Base-by-base conservation (phyloP, 2,797 vertebrate genomes). In the Lacerta agilis region DNA sequence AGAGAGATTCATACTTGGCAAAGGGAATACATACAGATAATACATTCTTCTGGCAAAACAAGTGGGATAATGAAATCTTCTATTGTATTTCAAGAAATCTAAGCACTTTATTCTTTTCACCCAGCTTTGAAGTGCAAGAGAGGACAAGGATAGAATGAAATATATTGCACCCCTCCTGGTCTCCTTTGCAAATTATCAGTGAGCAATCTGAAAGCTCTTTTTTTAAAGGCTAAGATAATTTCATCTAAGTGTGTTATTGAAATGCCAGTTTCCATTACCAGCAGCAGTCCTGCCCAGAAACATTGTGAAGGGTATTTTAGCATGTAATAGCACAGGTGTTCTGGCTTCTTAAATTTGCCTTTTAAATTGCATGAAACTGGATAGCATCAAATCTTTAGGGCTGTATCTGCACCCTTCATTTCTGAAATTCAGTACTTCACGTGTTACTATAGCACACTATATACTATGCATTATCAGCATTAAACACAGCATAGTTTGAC, bases 131-230 rank as follows among this genome's bases (percentile, higher is more conserved):
- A 71, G 61, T 10, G 7, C 1, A 58, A 69, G 64, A 1, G 29
- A 83, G 55, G 8, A 69, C 64, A 81, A 89, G 80, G 1, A 38
- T 38, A 76, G 49, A 89, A 64, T 27, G 71, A 41, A 82, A 86
- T 75, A 9, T 85, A 33, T 86, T 36, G 85, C 75, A 85, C 23
- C 36, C 64, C 64, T 75, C 13, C 29, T 33, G 71, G 58, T 71
- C 43, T 75, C 77, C 85, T 73, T 29, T 0, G 71, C 66, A 79
- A 66, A 83, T 72, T 61, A 89, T 85, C 41, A 27, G 33, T 72
- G 77, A 90, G 18, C 45, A 79, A 61, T 91, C 91, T 38, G 83
- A 76, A 92, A 92, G 90, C 49, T 41, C 43, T 85, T 66, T 88
- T 88, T 79, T 67, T 86, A 7, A 89, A 81, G n/a, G 33, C 11